These are phyloP conservation scores for Alfaro cultratus DNA, from an alignment of 2,797 vertebrate genomes.

Conservation along the genomic window DNA sequence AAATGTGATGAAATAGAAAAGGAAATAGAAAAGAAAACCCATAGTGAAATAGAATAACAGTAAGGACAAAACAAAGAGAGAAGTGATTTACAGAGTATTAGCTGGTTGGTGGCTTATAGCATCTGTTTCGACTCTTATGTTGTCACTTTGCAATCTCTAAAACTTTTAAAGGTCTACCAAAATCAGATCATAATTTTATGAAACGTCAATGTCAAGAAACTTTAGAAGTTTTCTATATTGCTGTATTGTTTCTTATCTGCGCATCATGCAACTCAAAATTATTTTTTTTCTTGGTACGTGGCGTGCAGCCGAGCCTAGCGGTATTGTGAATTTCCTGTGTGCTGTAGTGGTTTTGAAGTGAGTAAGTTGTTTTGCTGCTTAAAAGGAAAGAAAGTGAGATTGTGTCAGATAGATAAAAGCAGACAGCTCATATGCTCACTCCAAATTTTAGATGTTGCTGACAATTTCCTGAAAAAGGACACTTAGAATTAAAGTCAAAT, in stretches of 20 bases:
- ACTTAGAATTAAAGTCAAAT: slow-evolving; percentile 6
- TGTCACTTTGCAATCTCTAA: not conserved
- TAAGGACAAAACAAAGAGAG: not conserved
- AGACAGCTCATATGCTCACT: slow-evolving; percentile 12
- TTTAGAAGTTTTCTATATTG: not conserved
- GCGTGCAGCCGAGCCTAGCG: slow-evolving; percentile 10
- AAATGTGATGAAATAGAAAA: not conserved
- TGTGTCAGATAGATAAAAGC: slow-evolving; percentile 26
- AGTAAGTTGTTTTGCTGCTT: slow-evolving; percentile 52
- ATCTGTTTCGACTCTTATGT: not conserved
- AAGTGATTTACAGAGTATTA: not conserved
- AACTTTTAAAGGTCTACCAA: not conserved
- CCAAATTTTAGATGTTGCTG: slow-evolving; percentile 4
- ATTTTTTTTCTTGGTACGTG: slow-evolving; percentile 4
- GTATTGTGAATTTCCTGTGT: slow-evolving; percentile 52
- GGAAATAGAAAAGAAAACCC: not conserved
- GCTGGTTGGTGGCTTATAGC: not conserved
- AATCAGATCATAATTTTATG: not conserved
- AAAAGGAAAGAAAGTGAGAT: slow-evolving; percentile 49
- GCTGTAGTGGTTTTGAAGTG: slow-evolving; percentile 39
- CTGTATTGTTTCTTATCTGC: slow-evolving; percentile 16
- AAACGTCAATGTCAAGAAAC: not conserved
- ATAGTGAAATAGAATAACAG: not conserved
- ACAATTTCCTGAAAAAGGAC: slow-evolving; percentile 23
- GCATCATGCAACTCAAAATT: slow-evolving; percentile 5